These are phyloP conservation scores for Forbesichthys agassizii DNA, from an alignment of 2,113 vertebrate genomes.

Conservation along the genomic window DNA sequence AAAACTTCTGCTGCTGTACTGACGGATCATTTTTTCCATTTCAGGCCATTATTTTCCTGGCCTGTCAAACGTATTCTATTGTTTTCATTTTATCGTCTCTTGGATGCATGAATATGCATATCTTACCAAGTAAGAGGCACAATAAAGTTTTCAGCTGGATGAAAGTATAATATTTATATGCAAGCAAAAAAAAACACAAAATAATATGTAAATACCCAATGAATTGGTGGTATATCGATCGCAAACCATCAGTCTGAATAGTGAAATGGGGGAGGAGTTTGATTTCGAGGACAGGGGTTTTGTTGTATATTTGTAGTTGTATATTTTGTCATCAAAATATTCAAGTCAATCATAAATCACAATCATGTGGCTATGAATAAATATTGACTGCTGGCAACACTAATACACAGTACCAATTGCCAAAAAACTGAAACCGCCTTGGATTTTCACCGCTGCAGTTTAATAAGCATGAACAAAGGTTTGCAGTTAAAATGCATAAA, in stretches of 20 bases:
- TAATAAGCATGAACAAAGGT: slow-evolving; percentile 40
- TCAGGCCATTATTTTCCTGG: not conserved
- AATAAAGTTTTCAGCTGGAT: too few species aligned
- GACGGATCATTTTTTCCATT: not conserved
- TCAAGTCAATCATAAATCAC: not conserved
- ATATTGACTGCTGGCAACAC: slow-evolving; percentile 30
- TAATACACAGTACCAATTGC: slow-evolving; percentile 28
- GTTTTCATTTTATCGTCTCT: slow-evolving; percentile 24
- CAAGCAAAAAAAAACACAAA: too few species aligned
- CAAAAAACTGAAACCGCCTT: slow-evolving; percentile 29
- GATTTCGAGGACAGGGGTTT: too few species aligned
- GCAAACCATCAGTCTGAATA: too few species aligned
- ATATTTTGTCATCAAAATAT: not conserved
- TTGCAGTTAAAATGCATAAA: slow-evolving; percentile 39
- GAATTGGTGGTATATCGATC: too few species aligned
- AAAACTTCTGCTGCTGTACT: not conserved
- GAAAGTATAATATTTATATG: too few species aligned
- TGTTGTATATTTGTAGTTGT: not conserved
- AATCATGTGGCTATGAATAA: slow-evolving; percentile 4
- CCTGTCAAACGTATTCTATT: slow-evolving; percentile 15
- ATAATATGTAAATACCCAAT: too few species aligned
- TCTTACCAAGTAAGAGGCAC: too few species aligned
- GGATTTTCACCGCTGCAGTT: slow-evolving; percentile 3
- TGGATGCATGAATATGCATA: not conserved
- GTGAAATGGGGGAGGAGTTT: too few species aligned